Evolutionary conservation across 2,888 invertebrate species (phyloP).

Genomic region (Thyatira batis): DNA sequence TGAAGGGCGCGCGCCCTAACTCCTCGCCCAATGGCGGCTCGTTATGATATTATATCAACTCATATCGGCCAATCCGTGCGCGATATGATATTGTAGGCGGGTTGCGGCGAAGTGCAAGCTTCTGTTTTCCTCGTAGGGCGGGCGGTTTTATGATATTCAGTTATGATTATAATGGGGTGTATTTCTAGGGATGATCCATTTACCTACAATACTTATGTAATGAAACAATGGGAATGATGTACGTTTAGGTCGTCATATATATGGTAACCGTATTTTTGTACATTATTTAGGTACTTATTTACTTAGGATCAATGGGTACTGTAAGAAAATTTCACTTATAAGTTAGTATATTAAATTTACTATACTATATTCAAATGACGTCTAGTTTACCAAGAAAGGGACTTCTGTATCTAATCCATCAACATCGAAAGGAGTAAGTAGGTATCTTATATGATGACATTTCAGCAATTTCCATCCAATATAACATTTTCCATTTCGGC

Average conservation of each 20-base stretch:
- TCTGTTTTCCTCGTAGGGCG: slow-evolving; percentile 72
- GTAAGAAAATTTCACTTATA: too few species aligned
- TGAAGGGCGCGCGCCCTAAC: slow-evolving; percentile 57
- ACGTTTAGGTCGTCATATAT: too few species aligned
- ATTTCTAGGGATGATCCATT: slow-evolving; percentile 7
- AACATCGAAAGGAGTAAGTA: slow-evolving; percentile 32
- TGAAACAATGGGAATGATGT: too few species aligned
- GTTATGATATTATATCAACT: slow-evolving; percentile 85
- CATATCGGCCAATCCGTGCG: slow-evolving; percentile 78
- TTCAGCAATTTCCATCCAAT: slow-evolving; percentile 55
- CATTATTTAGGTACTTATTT: too few species aligned
- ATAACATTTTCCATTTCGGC: slow-evolving; percentile 63
- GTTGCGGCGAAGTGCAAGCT: slow-evolving; percentile 55
- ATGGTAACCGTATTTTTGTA: too few species aligned
- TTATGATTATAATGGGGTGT: slow-evolving; percentile 76
- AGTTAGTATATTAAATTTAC: too few species aligned
- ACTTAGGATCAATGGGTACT: too few species aligned
- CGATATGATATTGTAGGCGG: slow-evolving; percentile 83
- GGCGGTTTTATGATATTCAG: slow-evolving; percentile 77
- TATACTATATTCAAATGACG: too few species aligned
- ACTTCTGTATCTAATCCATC: neutral
- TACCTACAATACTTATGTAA: neutral
- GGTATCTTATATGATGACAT: slow-evolving; percentile 57
- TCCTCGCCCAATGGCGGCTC: slow-evolving; percentile 78
- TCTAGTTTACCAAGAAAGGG: neutral